Base-by-base conservation (phyloP, 92 coral and sea anemone species). In the Desmophyllum pertusum region DNA sequence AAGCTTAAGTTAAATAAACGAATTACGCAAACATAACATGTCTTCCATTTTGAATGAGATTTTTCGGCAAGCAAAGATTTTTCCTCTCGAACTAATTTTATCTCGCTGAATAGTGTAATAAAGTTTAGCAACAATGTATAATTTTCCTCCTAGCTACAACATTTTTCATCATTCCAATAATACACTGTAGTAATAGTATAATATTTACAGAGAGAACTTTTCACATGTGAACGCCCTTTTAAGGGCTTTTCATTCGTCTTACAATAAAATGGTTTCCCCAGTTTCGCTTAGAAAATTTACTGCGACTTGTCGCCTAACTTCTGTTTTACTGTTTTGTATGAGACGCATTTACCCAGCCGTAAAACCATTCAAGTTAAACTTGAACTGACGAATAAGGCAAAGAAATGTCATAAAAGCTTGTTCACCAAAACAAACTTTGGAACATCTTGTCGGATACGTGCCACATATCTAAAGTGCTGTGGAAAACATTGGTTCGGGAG, bases 381-480 rank as follows among this genome's bases (percentile, higher is more conserved):
- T 41, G 76, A 74, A 74, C 62, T 17, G 29, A 35, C n/a, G 29
- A 5, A 4, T 55, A 37, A 21, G 36, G 4, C 8, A 25, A 76
- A 52, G 80, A 53, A 11, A n/a, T 9, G 5, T 19, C 51, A 76
- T 30, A 51, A 53, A 59, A 35, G 6, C 18, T 13, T 29, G 7
- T 40, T 37, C 31, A 36, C 41, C 9, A 42, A 76, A 75, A 53
- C 68, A 53, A 53, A 55, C 68, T 15, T 52, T 29, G 36, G 36
- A 31, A 52, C 45, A 76, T 10, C 46, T 76, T 57, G 51, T 27
- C 51, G 63, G 15, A 55, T 33, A 48, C 0, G 42, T 40, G 64
- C 10, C 36, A 52, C 68, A 17, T 35, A 37, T 36, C 46, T 76
- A 76, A 21, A 53, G 80, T 48, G 46, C 67, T 31, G 80, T 57